Evolutionary conservation across 2,888 invertebrate species (phyloP).

Genomic region (Patella caerulea): DNA sequence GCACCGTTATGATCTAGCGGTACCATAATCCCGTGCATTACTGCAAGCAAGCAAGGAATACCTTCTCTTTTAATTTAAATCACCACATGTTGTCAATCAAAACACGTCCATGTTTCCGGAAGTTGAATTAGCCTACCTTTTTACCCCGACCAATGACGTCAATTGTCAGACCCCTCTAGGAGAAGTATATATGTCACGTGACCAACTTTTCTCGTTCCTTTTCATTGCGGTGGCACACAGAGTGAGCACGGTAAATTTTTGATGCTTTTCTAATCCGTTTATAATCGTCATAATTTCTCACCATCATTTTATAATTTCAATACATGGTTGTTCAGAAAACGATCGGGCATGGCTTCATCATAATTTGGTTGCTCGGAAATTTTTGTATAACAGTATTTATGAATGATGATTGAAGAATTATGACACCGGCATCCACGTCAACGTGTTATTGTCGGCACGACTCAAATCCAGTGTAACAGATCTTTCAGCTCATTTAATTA

Average conservation of each 20-base stretch:
- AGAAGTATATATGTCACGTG: constrained; percentile 56
- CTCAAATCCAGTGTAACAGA: too few relatives aligned
- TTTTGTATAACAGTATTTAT: too few relatives aligned
- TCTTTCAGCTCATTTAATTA: too few relatives aligned
- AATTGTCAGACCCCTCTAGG: constrained; percentile 52
- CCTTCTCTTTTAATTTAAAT: neutral
- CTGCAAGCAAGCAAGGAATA: too few relatives aligned
- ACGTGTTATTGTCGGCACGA: neutral
- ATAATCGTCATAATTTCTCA: neutral
- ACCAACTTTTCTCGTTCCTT: constrained; percentile 48
- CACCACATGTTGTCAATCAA: constrained; percentile 6
- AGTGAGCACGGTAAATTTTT: constrained; percentile 26
- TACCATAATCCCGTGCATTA: too few relatives aligned
- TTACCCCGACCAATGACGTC: constrained; percentile 42
- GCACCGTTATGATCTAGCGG: too few relatives aligned
- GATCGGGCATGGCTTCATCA: too few relatives aligned
- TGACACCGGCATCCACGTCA: constrained; percentile 8
- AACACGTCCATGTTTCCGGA: neutral
- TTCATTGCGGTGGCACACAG: constrained; percentile 46
- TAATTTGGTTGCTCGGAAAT: too few relatives aligned
- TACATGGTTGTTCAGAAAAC: neutral
- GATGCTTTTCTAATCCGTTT: constrained; percentile 16
- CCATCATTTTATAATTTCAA: constrained; percentile 19
- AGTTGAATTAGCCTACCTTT: neutral
- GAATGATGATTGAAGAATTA: too few relatives aligned